These are phyloP conservation scores for Colaptes auratus DNA, from an alignment of 2,113 vertebrate genomes.

Conservation along the genomic window DNA sequence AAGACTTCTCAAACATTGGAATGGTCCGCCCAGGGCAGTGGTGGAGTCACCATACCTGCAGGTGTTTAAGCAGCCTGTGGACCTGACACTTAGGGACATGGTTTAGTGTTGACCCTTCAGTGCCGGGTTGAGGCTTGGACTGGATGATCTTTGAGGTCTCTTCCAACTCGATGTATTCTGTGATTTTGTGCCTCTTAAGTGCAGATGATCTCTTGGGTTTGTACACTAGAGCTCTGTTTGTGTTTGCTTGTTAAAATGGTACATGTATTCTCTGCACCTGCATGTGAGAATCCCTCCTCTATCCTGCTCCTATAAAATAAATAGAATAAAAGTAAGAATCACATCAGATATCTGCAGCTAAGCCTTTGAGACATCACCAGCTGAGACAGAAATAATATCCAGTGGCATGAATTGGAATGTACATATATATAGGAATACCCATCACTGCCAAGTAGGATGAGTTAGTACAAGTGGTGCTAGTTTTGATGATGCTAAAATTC, in stretches of 20 bases:
- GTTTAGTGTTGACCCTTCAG: no score
- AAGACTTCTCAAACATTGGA: no score
- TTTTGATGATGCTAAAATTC: not conserved
- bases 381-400: not conserved
- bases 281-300: not conserved
- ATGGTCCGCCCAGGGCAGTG: no score
- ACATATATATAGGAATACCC: not conserved
- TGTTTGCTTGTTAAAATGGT: not conserved
- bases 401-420: not conserved
- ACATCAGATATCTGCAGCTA: not conserved
- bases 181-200: not conserved
- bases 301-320: not conserved
- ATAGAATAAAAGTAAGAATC: not conserved
- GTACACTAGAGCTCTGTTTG: not conserved
- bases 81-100: no score
- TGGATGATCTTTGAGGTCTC: no score
- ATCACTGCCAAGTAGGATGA: not conserved
- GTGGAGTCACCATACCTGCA: no score
- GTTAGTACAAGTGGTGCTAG: not conserved
- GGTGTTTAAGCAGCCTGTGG: no score
- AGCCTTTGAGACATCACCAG: not conserved
- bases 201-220: not conserved
- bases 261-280: not conserved
- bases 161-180: no score
- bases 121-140: no score